Evolutionary conservation across 1,140 invertebrate species (phyloP).

Genomic region (Capitella teleta): DNA sequence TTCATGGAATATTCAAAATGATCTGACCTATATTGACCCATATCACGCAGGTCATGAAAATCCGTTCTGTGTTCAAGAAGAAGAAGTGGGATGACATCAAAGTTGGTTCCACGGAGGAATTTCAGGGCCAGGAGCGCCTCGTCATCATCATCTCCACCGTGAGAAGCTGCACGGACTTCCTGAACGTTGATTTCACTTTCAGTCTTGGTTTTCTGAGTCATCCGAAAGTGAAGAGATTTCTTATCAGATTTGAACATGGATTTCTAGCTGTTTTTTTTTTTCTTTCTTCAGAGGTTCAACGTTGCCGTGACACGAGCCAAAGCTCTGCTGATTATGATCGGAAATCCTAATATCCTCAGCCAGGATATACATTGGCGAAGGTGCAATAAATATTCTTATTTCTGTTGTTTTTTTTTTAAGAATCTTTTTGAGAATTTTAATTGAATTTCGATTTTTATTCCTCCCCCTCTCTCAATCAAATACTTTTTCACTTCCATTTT

Average conservation of each 20-base stretch:
- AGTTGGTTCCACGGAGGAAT: conserved; percentile 88
- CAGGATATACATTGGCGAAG: conserved; percentile 24
- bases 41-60: conserved; percentile 54
- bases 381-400: conserved; percentile 16
- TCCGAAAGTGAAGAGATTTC: conserved; percentile 22
- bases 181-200: conserved; percentile 22
- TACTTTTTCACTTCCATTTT: too few relatives aligned
- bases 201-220: conserved; percentile 32
- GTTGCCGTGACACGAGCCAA: conserved; percentile 73
- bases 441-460: too few relatives aligned
- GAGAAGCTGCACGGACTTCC: conserved; percentile 40
- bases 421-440: too few relatives aligned
- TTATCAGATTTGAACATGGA: neutral
- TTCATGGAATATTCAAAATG: neutral
- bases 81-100: conserved; percentile 46
- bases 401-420: too few relatives aligned
- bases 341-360: conserved; percentile 61
- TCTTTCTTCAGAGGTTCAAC: conserved; percentile 56
- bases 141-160: conserved; percentile 81
- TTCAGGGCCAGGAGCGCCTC: conserved; percentile 81
- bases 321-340: conserved; percentile 59
- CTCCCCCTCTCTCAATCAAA: too few relatives aligned
- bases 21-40: neutral
- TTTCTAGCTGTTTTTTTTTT: neutral
- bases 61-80: conserved; percentile 56